phyloP scores from a whole-genome alignment of 2,113 vertebrate genomes.

The Recurvirostra avosetta region DNA sequence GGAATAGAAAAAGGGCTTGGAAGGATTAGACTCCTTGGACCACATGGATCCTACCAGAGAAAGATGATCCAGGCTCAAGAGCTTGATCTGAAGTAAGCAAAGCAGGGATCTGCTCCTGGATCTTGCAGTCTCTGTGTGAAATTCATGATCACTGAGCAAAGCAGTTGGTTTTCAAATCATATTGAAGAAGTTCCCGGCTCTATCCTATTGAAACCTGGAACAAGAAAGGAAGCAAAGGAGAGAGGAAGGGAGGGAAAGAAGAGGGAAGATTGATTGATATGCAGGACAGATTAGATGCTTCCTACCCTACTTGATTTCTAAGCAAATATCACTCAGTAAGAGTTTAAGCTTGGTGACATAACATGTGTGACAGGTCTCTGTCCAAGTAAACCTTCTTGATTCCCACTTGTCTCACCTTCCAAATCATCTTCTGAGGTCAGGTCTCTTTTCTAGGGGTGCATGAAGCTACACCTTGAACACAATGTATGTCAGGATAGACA shows the following conservation, averaged over 20 bases:
- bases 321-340: neutral
- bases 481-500: neutral
- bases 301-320: neutral
- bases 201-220: neutral
- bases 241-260: neutral
- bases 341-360: neutral
- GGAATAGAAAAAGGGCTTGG: neutral
- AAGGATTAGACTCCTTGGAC: neutral
- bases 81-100: neutral
- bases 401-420: neutral
- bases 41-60: neutral
- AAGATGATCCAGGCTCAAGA: neutral
- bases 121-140: neutral
- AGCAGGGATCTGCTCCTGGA: neutral
- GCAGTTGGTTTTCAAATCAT: neutral
- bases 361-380: accelerated
- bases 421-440: neutral
- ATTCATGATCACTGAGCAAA: neutral
- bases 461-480: neutral
- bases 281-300: neutral
- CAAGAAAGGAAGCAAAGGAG: neutral
- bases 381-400: neutral
- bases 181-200: neutral
- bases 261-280: neutral
- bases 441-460: neutral